These are phyloP conservation scores for Pristionchus arcanus DNA, from an alignment of 2,888 invertebrate genomes.

Conservation along the genomic window DNA sequence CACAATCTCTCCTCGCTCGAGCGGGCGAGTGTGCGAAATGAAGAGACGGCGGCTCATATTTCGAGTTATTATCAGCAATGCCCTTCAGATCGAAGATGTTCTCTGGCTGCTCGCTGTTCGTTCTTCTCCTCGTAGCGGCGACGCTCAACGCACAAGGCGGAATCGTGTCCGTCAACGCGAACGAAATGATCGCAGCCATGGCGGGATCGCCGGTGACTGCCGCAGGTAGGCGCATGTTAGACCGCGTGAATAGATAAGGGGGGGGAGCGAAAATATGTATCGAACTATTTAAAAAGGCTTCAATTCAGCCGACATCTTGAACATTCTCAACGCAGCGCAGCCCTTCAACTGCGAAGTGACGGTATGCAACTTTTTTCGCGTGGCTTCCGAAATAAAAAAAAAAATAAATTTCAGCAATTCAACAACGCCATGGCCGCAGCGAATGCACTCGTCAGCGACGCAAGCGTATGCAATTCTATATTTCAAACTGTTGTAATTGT, in stretches of 20 bases:
- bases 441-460: background rate
- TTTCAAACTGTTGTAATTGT: no score
- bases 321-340: background rate
- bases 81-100: background rate
- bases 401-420: background rate
- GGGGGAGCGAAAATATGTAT: no score
- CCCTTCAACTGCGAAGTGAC: background rate
- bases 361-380: background rate
- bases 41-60: no score
- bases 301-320: background rate
- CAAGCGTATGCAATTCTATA: no score
- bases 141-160: background rate
- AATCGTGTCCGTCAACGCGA: no score
- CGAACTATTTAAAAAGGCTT: no score
- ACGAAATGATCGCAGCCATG: no score
- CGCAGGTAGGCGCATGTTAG: no score
- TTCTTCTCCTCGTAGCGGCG: background rate
- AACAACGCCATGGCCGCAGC: background rate
- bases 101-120: background rate
- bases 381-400: background rate
- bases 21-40: no score
- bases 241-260: no score
- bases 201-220: no score
- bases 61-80: background rate
- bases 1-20: no score